Evolutionary conservation across 2,888 invertebrate genomes (phyloP).

Genomic region (Andrena chrysosceles): DNA sequence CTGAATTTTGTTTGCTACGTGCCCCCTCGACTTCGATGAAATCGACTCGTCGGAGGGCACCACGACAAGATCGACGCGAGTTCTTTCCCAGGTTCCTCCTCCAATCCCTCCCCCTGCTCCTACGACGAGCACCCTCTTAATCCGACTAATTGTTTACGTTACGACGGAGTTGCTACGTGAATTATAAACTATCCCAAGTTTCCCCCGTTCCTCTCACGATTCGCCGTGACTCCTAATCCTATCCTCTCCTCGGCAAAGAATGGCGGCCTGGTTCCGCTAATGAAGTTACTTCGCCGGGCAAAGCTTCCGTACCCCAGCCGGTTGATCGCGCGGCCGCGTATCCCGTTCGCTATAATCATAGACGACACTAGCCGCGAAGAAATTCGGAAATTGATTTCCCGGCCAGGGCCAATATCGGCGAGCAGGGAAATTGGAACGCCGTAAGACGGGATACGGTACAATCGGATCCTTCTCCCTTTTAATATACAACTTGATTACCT

Average conservation of each 20-base stretch:
- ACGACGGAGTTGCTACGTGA: constrained; percentile 79
- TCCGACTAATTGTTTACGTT: constrained; percentile 83
- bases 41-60: constrained; percentile 41
- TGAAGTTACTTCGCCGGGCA: constrained; percentile 72
- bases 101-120: constrained; percentile 12
- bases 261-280: constrained; percentile 79
- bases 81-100: constrained; percentile 32
- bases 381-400: constrained; percentile 45
- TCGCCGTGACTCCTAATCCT: constrained; percentile 73
- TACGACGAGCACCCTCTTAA: constrained; percentile 73
- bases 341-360: constrained; percentile 30
- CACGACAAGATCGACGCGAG: constrained; percentile 10
- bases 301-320: constrained; percentile 46
- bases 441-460: neutral
- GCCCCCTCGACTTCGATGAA: neutral
- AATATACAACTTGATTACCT: neutral
- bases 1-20: neutral
- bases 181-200: constrained; percentile 76
- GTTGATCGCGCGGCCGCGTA: constrained; percentile 31
- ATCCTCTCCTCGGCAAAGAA: constrained; percentile 76
- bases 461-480: neutral
- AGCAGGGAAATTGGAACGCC: constrained; percentile 15
- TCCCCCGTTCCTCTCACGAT: constrained; percentile 32
- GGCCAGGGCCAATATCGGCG: neutral
- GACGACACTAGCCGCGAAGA: constrained; percentile 16